Percentiles rank a stretch among this genome's conserved stretches.
Conservation (phyloP, 2,888 invertebrate genomes). For the Oxystoma pomonae region DNA sequence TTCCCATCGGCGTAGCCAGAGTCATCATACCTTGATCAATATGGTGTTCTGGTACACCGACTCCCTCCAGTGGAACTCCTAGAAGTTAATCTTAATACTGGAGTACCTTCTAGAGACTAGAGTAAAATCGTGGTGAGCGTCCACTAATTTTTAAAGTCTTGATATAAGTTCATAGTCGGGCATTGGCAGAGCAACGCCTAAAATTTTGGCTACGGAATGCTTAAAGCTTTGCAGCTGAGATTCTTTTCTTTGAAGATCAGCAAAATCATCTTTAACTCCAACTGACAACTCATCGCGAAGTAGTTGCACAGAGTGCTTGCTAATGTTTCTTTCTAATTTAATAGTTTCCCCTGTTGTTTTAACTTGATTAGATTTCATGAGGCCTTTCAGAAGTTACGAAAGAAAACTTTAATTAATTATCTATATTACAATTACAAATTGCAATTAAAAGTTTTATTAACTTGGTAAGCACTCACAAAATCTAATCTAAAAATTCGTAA, state of each 20-base stretch:
- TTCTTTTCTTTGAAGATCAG: slow-evolving; percentile 71
- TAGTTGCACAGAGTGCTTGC: slow-evolving; percentile 65
- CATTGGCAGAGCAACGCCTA: slow-evolving; percentile 53
- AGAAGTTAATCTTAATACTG: slow-evolving; percentile 49
- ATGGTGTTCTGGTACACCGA: slow-evolving; percentile 45
- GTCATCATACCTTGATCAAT: slow-evolving; percentile 65
- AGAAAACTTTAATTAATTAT: not conserved
- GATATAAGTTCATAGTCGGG: slow-evolving; percentile 58
- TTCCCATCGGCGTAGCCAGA: slow-evolving; percentile 67
- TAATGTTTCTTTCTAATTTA: slow-evolving; percentile 65
- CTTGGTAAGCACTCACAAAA: too few species aligned
- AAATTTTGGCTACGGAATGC: slow-evolving; percentile 53
- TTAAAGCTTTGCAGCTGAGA: slow-evolving; percentile 75
- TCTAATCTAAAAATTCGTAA: not conserved
- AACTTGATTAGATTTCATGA: too few species aligned
- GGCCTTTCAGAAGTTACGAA: too few species aligned
- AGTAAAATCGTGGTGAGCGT: slow-evolving; percentile 85
- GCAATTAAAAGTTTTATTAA: too few species aligned
- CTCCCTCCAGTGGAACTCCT: slow-evolving; percentile 56
- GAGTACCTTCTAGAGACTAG: slow-evolving; percentile 71
- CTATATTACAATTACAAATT: too few species aligned
- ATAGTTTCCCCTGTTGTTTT: slow-evolving; percentile 62
- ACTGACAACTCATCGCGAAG: slow-evolving; percentile 72
- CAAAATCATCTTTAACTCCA: slow-evolving; percentile 69
- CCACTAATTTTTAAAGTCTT: slow-evolving; percentile 75